Conservation (phyloP, 35 echinoderm and acorn worm genomes). For the Ophiothrix spiculata region DNA sequence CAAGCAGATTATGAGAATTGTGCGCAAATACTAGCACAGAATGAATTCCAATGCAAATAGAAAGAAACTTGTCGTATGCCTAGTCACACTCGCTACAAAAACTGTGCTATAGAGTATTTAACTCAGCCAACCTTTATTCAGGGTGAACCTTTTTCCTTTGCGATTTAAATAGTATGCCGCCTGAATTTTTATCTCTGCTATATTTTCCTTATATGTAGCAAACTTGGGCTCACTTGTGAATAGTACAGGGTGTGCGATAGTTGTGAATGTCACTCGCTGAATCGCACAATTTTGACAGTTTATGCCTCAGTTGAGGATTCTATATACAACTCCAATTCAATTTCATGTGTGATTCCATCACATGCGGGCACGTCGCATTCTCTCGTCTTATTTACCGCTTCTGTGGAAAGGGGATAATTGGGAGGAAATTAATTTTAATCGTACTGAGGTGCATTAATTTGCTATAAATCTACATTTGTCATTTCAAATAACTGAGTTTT, state of each 20-base stretch:
- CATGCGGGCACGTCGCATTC: neutral
- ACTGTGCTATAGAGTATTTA: neutral
- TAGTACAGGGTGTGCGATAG: neutral
- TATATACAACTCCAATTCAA: neutral
- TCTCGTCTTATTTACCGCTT: neutral
- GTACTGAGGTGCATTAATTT: neutral
- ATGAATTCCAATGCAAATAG: neutral
- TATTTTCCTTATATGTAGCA: too few species aligned
- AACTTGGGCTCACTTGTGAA: neutral
- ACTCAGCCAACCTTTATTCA: neutral
- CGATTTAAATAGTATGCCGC: too few species aligned
- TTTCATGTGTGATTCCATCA: neutral
- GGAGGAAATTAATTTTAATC: neutral
- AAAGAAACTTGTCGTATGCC: neutral
- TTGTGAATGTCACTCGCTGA: neutral
- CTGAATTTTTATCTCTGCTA: too few species aligned
- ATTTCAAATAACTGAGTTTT: too few species aligned
- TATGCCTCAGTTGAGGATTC: neutral
- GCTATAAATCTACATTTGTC: neutral
- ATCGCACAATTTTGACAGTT: slow-evolving; percentile 2
- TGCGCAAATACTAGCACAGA: neutral
- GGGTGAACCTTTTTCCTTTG: neutral
- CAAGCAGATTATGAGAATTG: neutral
- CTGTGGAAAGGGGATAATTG: neutral
- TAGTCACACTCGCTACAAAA: neutral